phyloP scores from a whole-genome alignment of 1,140 invertebrate species.

The Anthonomus grandis region DNA sequence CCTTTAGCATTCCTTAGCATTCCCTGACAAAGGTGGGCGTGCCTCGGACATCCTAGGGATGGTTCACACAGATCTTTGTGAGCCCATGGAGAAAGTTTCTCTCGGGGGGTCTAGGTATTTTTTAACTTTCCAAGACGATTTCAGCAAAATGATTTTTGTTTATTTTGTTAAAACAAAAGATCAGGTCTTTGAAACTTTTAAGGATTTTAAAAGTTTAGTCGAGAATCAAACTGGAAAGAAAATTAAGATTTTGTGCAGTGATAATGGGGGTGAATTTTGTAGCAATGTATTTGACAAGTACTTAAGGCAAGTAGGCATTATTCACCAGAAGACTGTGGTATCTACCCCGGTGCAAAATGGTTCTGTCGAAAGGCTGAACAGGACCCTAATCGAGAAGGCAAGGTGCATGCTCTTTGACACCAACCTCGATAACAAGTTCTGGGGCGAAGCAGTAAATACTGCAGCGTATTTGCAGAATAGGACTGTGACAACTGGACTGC shows the following conservation, averaged over 20 bases:
- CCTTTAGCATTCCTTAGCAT: constrained; percentile 36
- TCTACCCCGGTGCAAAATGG: constrained; percentile 51
- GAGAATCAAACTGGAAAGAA: too few relatives aligned
- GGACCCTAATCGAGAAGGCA: constrained; percentile 46
- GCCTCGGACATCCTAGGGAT: constrained; percentile 36
- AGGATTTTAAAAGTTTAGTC: constrained; percentile 37
- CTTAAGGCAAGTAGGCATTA: constrained; percentile 34
- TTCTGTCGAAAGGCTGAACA: constrained; percentile 46
- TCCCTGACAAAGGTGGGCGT: constrained; percentile 28
- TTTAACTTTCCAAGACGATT: constrained; percentile 47
- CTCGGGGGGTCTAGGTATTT: constrained; percentile 45
- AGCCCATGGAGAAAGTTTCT: constrained; percentile 39
- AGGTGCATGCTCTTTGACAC: constrained; percentile 44
- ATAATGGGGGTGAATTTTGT: constrained; percentile 37
- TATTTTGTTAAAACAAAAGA: constrained; percentile 44
- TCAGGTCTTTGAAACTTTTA: constrained; percentile 34
- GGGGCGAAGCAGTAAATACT: constrained; percentile 48
- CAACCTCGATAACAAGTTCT: constrained; percentile 40
- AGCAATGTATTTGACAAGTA: constrained; percentile 33
- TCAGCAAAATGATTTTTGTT: constrained; percentile 40
- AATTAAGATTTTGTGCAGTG: constrained; percentile 39
- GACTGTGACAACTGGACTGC: constrained; percentile 18
- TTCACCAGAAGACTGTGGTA: constrained; percentile 30
- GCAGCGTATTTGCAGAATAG: constrained; percentile 51
- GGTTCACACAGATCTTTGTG: constrained; percentile 42